These are phyloP conservation scores for Chrysolina americana DNA, from an alignment of 2,888 invertebrate species.

Conservation along the genomic window DNA sequence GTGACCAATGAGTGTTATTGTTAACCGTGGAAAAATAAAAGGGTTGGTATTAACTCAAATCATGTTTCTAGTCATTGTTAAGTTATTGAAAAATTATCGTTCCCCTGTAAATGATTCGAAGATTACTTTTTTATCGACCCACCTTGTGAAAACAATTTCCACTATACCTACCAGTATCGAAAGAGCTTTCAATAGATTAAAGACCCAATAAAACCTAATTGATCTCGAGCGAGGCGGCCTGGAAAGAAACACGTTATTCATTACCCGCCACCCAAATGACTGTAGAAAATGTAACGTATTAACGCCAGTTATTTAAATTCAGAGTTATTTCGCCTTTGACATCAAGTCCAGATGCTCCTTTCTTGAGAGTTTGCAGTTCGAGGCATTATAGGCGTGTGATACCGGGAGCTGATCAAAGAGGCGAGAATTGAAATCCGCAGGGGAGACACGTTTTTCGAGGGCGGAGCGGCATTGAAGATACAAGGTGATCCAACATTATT, in stretches of 20 bases:
- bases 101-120: too few relatives aligned
- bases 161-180: conserved; percentile 11
- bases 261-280: conserved; percentile 40
- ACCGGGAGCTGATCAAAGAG: conserved; percentile 64
- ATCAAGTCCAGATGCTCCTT: conserved; percentile 66
- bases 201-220: conserved; percentile 34
- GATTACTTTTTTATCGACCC: background rate
- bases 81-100: too few relatives aligned
- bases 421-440: conserved; percentile 67
- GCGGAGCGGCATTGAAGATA: background rate
- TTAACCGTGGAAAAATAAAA: too few relatives aligned
- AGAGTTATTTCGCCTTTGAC: conserved; percentile 58
- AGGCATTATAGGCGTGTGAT: conserved; percentile 61
- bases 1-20: too few relatives aligned
- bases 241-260: conserved; percentile 33
- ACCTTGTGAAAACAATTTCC: background rate
- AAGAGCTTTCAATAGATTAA: conserved; percentile 16
- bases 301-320: conserved; percentile 44
- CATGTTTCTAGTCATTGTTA: too few relatives aligned
- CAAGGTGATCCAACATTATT: background rate
- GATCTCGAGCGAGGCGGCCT: background rate
- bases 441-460: conserved; percentile 56
- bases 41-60: too few relatives aligned
- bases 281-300: conserved; percentile 41
- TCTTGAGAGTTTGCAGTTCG: conserved; percentile 51